These are phyloP conservation scores for Heterodera filipjevi DNA, from an alignment of 2,888 invertebrate genomes.

Conservation along the genomic window DNA sequence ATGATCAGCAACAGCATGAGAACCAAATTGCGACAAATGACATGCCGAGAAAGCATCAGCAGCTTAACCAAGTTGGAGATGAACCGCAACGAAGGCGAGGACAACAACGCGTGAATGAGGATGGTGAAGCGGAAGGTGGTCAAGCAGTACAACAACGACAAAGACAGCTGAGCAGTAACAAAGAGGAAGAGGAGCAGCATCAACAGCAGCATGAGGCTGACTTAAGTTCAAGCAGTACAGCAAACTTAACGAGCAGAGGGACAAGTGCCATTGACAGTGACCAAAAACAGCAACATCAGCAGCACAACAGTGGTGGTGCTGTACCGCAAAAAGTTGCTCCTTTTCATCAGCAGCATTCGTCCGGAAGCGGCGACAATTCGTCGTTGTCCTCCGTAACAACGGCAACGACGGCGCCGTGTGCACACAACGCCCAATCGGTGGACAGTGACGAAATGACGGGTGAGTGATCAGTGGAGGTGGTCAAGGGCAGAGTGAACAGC, in stretches of 20 bases:
- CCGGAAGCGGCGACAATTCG: constrained; percentile 20
- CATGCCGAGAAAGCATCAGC: not conserved
- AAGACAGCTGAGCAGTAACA: not conserved
- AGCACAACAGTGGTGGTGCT: not conserved
- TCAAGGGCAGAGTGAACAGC: too few species aligned
- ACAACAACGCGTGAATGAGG: not conserved
- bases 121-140: not conserved
- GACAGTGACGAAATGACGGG: constrained; percentile 5
- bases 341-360: not conserved
- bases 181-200: not conserved
- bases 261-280: constrained; percentile 7
- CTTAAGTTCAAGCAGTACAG: not conserved
- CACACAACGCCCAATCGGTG: not conserved
- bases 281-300: not conserved
- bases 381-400: constrained; percentile 29
- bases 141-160: not conserved
- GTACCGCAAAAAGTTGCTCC: not conserved
- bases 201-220: not conserved
- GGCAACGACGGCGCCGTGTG: not conserved
- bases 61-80: not conserved
- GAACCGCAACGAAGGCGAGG: not conserved
- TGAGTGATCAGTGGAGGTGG: not conserved
- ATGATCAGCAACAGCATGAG: not conserved
- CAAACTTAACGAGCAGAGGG: not conserved
- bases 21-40: not conserved